phyloP scores from a whole-genome alignment of 2,797 vertebrate genomes.

The Rachycentron canadum region DNA sequence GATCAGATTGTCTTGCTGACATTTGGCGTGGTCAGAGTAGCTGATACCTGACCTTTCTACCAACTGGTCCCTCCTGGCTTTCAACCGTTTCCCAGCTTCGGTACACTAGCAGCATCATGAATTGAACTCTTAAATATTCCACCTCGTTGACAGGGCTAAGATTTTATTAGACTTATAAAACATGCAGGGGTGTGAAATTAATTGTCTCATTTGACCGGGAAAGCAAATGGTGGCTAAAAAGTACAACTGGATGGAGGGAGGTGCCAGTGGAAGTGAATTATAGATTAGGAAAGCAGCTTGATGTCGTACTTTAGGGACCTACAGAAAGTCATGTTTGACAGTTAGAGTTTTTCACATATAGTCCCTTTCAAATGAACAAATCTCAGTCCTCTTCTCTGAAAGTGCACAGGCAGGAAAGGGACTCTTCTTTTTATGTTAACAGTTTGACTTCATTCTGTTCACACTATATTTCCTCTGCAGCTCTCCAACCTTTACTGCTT shows the following conservation, averaged over 20 bases:
- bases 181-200: slow-evolving; percentile 55
- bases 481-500: too few relatives aligned
- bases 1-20: slow-evolving; percentile 77
- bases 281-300: slow-evolving; percentile 50
- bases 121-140: slow-evolving; percentile 69
- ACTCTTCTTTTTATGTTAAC: too few relatives aligned
- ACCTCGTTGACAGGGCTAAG: slow-evolving; percentile 38
- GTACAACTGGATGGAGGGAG: slow-evolving; percentile 48
- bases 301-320: slow-evolving; percentile 28
- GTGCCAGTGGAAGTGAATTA: slow-evolving; percentile 53
- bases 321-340: slow-evolving; percentile 11
- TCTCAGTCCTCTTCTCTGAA: too few relatives aligned
- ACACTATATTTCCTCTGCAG: too few relatives aligned
- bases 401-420: too few relatives aligned
- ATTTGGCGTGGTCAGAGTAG: slow-evolving; percentile 75
- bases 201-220: slow-evolving; percentile 62
- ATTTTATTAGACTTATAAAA: slow-evolving; percentile 71
- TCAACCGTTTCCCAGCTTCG: slow-evolving; percentile 35
- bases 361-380: too few relatives aligned
- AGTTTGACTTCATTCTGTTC: too few relatives aligned
- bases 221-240: slow-evolving; percentile 45
- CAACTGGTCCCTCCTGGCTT: slow-evolving; percentile 50
- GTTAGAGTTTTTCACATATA: not conserved
- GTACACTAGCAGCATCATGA: slow-evolving; percentile 29
- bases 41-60: slow-evolving; percentile 79